Evolutionary conservation across 1,140 invertebrate genomes (phyloP), one percentile per base, ranked within the genome.

Genomic region (Phymorhynchus buccinoides): DNA sequence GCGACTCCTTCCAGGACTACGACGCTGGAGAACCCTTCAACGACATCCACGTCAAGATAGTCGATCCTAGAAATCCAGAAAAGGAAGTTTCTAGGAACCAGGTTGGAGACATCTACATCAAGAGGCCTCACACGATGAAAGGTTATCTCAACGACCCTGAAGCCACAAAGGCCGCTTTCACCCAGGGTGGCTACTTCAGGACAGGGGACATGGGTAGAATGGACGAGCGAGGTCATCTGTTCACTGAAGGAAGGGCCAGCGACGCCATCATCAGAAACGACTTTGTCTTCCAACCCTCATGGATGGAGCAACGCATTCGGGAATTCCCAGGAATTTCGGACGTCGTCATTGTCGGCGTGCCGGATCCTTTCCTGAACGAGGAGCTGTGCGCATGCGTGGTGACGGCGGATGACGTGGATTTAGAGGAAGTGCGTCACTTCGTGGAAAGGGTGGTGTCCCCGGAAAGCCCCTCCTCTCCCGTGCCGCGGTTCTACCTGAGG

Each of bases 361-460:
- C 81, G 3, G 66, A 83, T 56, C 56, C 56, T 9, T 22, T 71
- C n/a, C 32, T 83, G 18, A 39, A 42, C 16, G 81, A 83, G 39
- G 81, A 71, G 41, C 68, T 83, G 6, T 83, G 81, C 66, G 81
- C 66, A 37, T 71, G 56, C 39, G 56, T 83, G 81, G 32, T 80
- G 44, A 44, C 62, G 79, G 79, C 7, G 14, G 79, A 62, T 12
- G 44, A 80, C 44, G 44, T 62, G 9, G n/a, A 27, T 30, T 12
- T 62, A n/a, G 27, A 80, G 32, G 32, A 52, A 0, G 30, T 80
- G 9, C 79, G 79, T 16, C 1, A 80, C 22, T 80, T 80, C 35
- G 79, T 80, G 30, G 79, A 80, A 18, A 32, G 30, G 16, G 79
- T 56, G 37, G 42, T 7, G 12, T 3, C 44, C 3, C 14, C 9